Percentiles rank a stretch among this genome's conserved stretches.
These are phyloP conservation scores for Eriosoma lanigerum DNA, from an alignment of 1,140 invertebrate genomes.

Conservation along the genomic window DNA sequence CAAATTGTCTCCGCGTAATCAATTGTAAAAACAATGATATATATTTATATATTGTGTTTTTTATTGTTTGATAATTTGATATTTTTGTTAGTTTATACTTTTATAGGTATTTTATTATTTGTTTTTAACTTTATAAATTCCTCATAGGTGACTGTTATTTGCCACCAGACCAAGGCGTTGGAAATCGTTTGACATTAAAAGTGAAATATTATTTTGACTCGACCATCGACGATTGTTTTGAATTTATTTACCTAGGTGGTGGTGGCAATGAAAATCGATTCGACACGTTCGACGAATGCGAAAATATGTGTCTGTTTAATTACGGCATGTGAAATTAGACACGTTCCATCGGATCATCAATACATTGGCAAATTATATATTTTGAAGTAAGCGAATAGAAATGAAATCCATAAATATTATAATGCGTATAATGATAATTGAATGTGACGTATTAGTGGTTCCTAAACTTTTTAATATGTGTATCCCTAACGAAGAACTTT, in stretches of 20 bases:
- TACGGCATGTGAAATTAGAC: neutral
- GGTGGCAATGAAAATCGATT: conserved; percentile 73
- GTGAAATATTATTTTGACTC: conserved; percentile 77
- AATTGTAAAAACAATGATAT: no score
- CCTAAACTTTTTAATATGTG: no score
- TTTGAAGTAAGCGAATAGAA: no score
- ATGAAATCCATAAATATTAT: no score
- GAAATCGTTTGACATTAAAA: conserved; percentile 73
- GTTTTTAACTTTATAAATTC: conserved; percentile 53
- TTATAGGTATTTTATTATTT: no score
- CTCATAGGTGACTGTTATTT: conserved; percentile 73
- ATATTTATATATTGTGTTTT: no score
- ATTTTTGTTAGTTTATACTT: no score
- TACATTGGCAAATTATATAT: neutral
- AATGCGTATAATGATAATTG: no score
- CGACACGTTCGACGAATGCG: conserved; percentile 59
- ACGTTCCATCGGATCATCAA: neutral
- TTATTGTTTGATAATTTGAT: no score
- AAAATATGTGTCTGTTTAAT: conserved; percentile 60
- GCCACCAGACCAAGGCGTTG: conserved; percentile 71
- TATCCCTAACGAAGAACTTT: no score
- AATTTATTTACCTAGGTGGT: conserved; percentile 70
- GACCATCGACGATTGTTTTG: conserved; percentile 65
- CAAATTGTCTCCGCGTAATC: no score
- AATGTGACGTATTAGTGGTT: no score